Percentiles rank a stretch among this genome's conserved stretches.
Evolutionary conservation across 2,113 vertebrate genomes (phyloP).

Genomic region (Epinephelus moara): DNA sequence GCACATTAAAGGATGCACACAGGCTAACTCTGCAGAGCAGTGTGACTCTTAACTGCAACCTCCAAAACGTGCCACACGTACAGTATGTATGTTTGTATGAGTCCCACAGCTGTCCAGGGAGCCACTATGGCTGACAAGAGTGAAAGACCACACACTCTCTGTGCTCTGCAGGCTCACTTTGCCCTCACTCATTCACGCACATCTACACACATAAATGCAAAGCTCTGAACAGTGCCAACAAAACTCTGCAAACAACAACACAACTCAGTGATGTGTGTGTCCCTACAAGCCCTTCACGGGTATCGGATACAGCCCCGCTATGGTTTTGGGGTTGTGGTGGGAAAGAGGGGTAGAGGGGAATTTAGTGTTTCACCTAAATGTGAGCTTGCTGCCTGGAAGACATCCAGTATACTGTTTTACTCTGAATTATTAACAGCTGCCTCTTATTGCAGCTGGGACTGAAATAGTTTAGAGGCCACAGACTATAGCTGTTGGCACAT

Average conservation of each 20-base stretch:
- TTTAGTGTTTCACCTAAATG: slow-evolving; percentile 73
- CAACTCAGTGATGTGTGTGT: slow-evolving; percentile 37
- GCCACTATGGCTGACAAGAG: slow-evolving; percentile 40
- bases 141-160: slow-evolving; percentile 18
- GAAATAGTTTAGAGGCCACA: slow-evolving; percentile 76
- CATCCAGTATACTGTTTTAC: slow-evolving; percentile 75
- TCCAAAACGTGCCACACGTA: slow-evolving; percentile 20
- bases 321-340: slow-evolving; percentile 34
- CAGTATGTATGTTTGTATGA: neutral
- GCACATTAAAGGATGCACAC: slow-evolving; percentile 60
- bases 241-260: slow-evolving; percentile 56
- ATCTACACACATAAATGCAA: slow-evolving; percentile 26
- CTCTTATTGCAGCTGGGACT: slow-evolving; percentile 71
- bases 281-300: slow-evolving; percentile 42
- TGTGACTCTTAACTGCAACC: slow-evolving; percentile 56
- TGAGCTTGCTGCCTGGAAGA: slow-evolving; percentile 73
- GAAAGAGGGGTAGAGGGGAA: slow-evolving; percentile 35
- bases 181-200: slow-evolving; percentile 12
- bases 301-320: slow-evolving; percentile 30
- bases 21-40: slow-evolving; percentile 57
- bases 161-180: slow-evolving; percentile 19
- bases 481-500: slow-evolving; percentile 71
- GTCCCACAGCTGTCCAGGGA: slow-evolving; percentile 53
- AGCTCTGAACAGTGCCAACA: slow-evolving; percentile 34
- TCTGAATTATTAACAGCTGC: slow-evolving; percentile 80